Evolutionary conservation across 2,888 invertebrate genomes (phyloP).

Genomic region (Nemotelus pantherinus): DNA sequence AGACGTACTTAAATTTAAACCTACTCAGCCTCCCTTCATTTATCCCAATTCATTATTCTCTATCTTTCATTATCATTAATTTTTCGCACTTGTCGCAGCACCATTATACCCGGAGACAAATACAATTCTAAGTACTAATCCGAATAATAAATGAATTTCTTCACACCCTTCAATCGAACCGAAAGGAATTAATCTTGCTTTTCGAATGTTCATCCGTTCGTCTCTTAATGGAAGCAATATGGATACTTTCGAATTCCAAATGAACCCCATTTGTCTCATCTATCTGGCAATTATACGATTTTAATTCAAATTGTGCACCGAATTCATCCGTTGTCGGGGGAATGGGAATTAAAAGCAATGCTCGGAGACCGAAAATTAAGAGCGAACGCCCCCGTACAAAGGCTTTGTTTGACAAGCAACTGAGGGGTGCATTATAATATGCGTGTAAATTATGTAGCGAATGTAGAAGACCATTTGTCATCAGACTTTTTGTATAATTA

Average conservation of each 20-base stretch:
- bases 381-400: neutral
- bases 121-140: constrained; percentile 10
- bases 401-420: neutral
- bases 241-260: neutral
- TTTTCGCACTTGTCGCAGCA: constrained; percentile 18
- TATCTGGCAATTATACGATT: constrained; percentile 26
- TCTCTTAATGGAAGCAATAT: neutral
- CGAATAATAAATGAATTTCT: constrained; percentile 29
- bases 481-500: constrained; percentile 15
- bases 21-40: no score
- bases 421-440: neutral
- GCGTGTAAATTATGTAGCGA: constrained; percentile 16
- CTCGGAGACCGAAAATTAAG: neutral
- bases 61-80: neutral
- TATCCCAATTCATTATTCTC: neutral
- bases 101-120: neutral
- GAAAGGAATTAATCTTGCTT: constrained; percentile 4
- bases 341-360: constrained; percentile 7
- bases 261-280: neutral
- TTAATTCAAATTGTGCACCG: constrained; percentile 27
- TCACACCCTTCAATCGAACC: constrained; percentile 24
- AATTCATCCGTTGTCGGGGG: no score
- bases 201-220: neutral
- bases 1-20: no score
- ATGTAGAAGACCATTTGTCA: constrained; percentile 19